These are phyloP conservation scores for Gymnocheta viridis DNA, from an alignment of 2,888 invertebrate species.

Conservation along the genomic window DNA sequence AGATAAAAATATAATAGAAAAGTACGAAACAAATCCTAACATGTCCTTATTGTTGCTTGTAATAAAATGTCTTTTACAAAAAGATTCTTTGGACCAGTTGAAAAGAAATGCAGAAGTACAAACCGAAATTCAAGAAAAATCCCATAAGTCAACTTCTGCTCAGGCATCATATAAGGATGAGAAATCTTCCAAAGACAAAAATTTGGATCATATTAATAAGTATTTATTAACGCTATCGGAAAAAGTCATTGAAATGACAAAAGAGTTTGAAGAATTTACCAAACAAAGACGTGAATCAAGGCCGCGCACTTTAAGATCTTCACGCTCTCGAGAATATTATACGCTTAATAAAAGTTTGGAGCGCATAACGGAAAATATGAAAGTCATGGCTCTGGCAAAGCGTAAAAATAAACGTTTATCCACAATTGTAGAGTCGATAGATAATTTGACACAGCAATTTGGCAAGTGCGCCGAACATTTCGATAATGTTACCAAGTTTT, in stretches of 20 bases:
- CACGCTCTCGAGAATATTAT: slow-evolving; percentile 71
- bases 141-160: slow-evolving; percentile 31
- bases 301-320: slow-evolving; percentile 59
- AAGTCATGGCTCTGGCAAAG: slow-evolving; percentile 71
- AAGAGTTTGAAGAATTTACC: slow-evolving; percentile 71
- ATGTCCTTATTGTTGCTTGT: slow-evolving; percentile 72
- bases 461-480: slow-evolving; percentile 75
- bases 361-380: slow-evolving; percentile 74
- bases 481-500: slow-evolving; percentile 71
- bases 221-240: slow-evolving; percentile 75
- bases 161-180: neutral
- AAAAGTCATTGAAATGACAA: slow-evolving; percentile 75
- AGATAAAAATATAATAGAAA: slow-evolving; percentile 65
- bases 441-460: slow-evolving; percentile 74
- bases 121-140: slow-evolving; percentile 40
- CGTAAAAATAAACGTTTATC: slow-evolving; percentile 73
- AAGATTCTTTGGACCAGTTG: slow-evolving; percentile 34
- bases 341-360: slow-evolving; percentile 74
- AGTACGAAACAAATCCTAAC: slow-evolving; percentile 68
- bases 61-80: slow-evolving; percentile 68
- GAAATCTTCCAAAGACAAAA: slow-evolving; percentile 53
- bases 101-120: slow-evolving; percentile 53
- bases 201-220: slow-evolving; percentile 75
- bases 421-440: slow-evolving; percentile 73
- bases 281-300: slow-evolving; percentile 58